phyloP scores from a whole-genome alignment of 1,140 invertebrate species.

The Cydia strobilella region DNA sequence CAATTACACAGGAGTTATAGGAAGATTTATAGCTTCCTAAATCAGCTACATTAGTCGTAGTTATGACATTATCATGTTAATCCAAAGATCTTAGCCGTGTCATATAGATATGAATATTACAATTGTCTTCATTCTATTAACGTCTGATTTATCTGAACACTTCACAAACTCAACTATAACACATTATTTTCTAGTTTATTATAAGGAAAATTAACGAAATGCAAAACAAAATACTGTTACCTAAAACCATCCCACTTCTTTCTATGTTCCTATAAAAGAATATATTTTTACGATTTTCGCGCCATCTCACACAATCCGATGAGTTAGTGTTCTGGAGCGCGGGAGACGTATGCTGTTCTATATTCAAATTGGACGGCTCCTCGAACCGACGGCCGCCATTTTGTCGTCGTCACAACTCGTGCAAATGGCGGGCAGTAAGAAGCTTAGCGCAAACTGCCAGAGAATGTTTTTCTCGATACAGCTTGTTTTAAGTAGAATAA shows the following conservation, averaged over 20 bases:
- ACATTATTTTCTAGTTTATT: no score
- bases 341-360: slow-evolving; percentile 77
- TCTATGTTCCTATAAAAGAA: slow-evolving; percentile 59
- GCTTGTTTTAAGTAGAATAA: slow-evolving; percentile 4
- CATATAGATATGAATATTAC: no score
- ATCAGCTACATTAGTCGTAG: no score
- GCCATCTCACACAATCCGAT: slow-evolving; percentile 76
- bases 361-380: slow-evolving; percentile 77
- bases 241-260: slow-evolving; percentile 39
- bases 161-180: no score
- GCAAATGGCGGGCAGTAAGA: slow-evolving; percentile 71
- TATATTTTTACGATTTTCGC: slow-evolving; percentile 77
- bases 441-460: slow-evolving; percentile 52
- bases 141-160: no score
- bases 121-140: no score
- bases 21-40: no score
- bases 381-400: slow-evolving; percentile 68
- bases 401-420: slow-evolving; percentile 66
- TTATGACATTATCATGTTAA: no score
- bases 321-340: slow-evolving; percentile 73
- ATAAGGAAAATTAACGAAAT: no score
- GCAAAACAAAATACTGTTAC: not conserved
- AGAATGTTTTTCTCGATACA: slow-evolving; percentile 51
- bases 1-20: no score
- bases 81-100: no score